phyloP scores from a whole-genome alignment of 2,888 invertebrate genomes.

The Podotricha telesiphe region DNA sequence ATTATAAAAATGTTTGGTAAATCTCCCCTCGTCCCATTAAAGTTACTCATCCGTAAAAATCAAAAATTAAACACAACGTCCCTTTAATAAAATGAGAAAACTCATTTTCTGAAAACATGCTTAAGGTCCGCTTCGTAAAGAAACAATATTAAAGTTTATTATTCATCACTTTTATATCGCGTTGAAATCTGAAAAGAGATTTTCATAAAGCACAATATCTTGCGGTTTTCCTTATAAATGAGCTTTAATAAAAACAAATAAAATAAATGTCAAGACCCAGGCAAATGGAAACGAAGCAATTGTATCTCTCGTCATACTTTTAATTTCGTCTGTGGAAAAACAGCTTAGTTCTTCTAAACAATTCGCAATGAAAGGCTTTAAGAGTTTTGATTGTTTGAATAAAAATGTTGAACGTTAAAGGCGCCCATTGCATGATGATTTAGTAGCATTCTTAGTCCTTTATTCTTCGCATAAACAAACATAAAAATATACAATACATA shows the following conservation, averaged over 20 bases:
- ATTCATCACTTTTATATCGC: conserved; percentile 52
- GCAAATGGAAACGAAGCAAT: conserved; percentile 74
- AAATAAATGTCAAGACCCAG: conserved; percentile 66
- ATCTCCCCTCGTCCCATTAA: conserved; percentile 45
- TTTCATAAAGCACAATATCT: conserved; percentile 60
- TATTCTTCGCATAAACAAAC: background rate
- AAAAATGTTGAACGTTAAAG: conserved; percentile 23
- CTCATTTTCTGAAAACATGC: conserved; percentile 41
- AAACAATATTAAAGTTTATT: conserved; percentile 51
- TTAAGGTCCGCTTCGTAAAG: conserved; percentile 41
- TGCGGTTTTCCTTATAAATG: conserved; percentile 70
- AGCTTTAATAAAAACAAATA: conserved; percentile 73
- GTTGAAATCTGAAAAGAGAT: conserved; percentile 53
- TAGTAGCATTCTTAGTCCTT: background rate
- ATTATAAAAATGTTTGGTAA: conserved; percentile 45
- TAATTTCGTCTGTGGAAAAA: conserved; percentile 73
- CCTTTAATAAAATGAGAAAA: conserved; percentile 39
- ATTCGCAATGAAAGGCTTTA: conserved; percentile 59
- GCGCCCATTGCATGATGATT: conserved; percentile 8
- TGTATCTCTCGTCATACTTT: conserved; percentile 78
- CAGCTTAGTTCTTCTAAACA: conserved; percentile 66
- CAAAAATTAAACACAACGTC: conserved; percentile 38
- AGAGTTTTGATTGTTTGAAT: conserved; percentile 57
- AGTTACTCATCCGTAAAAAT: conserved; percentile 41
- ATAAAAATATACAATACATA: background rate